phyloP scores from a whole-genome alignment of 1,140 invertebrate species.

The Gryllus bimaculatus region DNA sequence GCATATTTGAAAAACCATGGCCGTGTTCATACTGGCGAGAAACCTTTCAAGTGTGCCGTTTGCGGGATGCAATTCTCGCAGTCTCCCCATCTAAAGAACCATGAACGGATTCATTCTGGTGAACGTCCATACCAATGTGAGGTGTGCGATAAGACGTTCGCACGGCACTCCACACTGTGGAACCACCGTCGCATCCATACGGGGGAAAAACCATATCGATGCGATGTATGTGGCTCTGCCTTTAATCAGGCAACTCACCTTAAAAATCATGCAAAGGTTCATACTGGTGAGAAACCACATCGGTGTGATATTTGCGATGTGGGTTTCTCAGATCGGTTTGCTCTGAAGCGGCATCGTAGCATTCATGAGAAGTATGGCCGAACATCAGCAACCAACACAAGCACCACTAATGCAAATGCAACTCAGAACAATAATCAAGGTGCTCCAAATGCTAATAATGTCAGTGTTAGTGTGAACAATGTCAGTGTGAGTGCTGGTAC shows the following conservation, averaged over 20 bases:
- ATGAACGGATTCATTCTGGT: conserved; percentile 82
- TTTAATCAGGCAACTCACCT: conserved; percentile 81
- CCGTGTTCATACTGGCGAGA: conserved; percentile 67
- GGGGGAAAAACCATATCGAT: conserved; percentile 79
- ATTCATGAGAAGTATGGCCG: conserved; percentile 69
- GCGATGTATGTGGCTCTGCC: conserved; percentile 71
- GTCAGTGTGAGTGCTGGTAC: conserved; percentile 20
- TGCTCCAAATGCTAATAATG: conserved; percentile 18
- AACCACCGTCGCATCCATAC: conserved; percentile 92
- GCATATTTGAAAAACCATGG: conserved; percentile 88
- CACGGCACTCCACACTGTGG: conserved; percentile 75
- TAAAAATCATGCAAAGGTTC: conserved; percentile 68
- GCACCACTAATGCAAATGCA: conserved; percentile 30
- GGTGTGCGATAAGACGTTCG: conserved; percentile 83
- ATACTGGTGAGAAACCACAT: conserved; percentile 35
- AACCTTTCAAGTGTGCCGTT: conserved; percentile 77
- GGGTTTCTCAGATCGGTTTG: conserved; percentile 75
- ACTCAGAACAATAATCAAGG: conserved; percentile 13
- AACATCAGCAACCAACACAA: conserved; percentile 36
- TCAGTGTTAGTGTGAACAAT: conserved; percentile 17
- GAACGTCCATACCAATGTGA: conserved; percentile 87
- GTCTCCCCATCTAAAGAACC: conserved; percentile 84
- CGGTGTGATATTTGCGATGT: conserved; percentile 74
- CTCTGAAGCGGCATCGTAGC: conserved; percentile 62
- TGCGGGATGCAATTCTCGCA: conserved; percentile 84